Percentiles rank a stretch among this genome's conserved stretches.
phyloP scores from a whole-genome alignment of 2,113 vertebrate genomes.

The Pluvialis apricaria region DNA sequence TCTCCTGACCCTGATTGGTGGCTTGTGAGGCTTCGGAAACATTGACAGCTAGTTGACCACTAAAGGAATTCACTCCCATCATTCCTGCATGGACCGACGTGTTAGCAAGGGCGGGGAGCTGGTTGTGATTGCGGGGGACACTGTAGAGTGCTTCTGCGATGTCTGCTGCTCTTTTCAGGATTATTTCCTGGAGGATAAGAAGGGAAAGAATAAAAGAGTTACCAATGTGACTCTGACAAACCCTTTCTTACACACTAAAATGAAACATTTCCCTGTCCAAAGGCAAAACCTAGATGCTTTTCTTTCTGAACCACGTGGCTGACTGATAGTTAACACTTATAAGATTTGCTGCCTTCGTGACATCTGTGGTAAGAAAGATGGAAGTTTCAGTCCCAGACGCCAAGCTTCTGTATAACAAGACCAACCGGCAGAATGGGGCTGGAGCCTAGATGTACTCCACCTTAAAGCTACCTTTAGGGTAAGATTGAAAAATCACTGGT shows the following conservation, averaged over 20 bases:
- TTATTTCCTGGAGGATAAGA: constrained; percentile 84
- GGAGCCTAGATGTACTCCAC: not conserved
- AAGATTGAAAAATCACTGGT: not conserved
- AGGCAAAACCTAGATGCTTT: not conserved
- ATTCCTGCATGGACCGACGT: constrained; percentile 89
- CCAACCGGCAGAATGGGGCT: not conserved
- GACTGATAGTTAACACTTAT: not conserved
- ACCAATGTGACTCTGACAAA: not conserved
- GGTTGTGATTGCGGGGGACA: constrained; percentile 94
- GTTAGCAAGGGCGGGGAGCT: constrained; percentile 88
- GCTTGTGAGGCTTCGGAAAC: constrained; percentile 90
- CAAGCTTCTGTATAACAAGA: not conserved
- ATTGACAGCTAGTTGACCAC: constrained; percentile 94
- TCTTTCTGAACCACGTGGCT: not conserved
- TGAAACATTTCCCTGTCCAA: not conserved
- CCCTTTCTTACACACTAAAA: not conserved
- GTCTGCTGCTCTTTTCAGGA: constrained; percentile 95
- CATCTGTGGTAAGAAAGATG: not conserved
- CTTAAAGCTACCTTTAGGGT: not conserved
- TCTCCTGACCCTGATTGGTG: constrained; percentile 89
- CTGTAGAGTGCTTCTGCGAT: constrained; percentile 98
- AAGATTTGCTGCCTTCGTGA: not conserved
- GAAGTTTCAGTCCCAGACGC: not conserved
- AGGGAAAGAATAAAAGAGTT: not conserved
- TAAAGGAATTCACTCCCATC: constrained; percentile 98